phyloP scores from a whole-genome alignment of 2,888 invertebrate species.

The Ophonus ardosiacus region DNA sequence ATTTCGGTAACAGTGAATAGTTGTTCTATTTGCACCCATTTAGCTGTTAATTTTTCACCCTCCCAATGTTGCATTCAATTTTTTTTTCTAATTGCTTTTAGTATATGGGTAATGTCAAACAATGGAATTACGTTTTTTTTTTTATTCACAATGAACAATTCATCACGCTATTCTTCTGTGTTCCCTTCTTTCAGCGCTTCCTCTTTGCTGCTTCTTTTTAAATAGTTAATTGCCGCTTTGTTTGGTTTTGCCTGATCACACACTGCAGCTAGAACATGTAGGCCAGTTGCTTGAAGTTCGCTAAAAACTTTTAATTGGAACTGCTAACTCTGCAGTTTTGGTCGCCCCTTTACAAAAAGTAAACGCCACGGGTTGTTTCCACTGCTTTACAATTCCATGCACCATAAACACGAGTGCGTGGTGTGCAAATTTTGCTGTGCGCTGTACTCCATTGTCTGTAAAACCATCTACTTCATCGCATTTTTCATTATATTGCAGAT shows the following conservation, averaged over 20 bases:
- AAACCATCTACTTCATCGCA: neutral
- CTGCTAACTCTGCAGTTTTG: too few relatives aligned
- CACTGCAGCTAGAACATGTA: neutral
- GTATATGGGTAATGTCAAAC: slow-evolving; percentile 10
- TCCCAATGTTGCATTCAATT: neutral
- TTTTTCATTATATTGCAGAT: neutral
- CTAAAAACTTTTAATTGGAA: too few relatives aligned
- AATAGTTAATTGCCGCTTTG: slow-evolving; percentile 17
- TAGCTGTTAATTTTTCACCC: neutral
- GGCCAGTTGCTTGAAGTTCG: too few relatives aligned
- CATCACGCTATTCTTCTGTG: neutral
- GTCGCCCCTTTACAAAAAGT: too few relatives aligned
- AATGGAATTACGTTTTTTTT: neutral
- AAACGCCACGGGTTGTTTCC: too few relatives aligned
- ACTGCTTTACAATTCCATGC: neutral
- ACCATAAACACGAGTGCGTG: slow-evolving; percentile 1
- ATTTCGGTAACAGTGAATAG: neutral
- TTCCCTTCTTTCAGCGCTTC: too few relatives aligned
- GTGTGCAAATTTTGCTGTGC: neutral
- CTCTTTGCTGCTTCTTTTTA: too few relatives aligned
- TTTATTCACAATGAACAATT: neutral
- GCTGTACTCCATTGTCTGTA: neutral
- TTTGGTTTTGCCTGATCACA: too few relatives aligned
- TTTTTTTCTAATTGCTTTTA: slow-evolving; percentile 21
- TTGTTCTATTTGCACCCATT: neutral